Evolutionary conservation across 2,113 vertebrate species (phyloP).

Genomic region (Seriola quinqueradiata): DNA sequence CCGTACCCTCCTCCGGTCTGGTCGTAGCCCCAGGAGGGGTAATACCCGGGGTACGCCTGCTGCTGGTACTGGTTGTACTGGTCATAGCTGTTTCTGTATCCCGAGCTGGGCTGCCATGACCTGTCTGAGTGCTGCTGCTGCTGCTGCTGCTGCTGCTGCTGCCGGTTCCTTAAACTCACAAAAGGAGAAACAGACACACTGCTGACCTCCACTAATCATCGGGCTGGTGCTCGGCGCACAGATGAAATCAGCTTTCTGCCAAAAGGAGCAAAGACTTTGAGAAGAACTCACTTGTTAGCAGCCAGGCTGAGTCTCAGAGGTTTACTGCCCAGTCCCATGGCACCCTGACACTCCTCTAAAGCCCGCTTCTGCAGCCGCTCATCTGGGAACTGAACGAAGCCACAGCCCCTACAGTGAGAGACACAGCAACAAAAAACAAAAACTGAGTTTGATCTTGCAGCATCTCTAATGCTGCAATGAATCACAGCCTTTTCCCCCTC

Average conservation of each 20-base stretch:
- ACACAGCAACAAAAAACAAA: not conserved
- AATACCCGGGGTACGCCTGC: slow-evolving; percentile 90
- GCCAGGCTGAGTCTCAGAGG: slow-evolving; percentile 93
- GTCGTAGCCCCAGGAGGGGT: slow-evolving; percentile 92
- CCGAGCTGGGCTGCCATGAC: slow-evolving; percentile 87
- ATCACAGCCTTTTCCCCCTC: too few relatives aligned
- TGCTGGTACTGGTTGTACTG: slow-evolving; percentile 90
- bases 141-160: slow-evolving; percentile 50
- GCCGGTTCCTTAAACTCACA: slow-evolving; percentile 73
- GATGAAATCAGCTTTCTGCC: not conserved
- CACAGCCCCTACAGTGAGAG: slow-evolving; percentile 88
- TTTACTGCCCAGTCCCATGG: slow-evolving; percentile 90
- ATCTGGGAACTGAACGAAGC: slow-evolving; percentile 96
- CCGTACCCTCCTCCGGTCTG: slow-evolving; percentile 89
- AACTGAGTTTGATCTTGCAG: too few relatives aligned
- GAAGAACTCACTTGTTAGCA: slow-evolving; percentile 90
- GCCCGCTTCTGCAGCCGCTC: slow-evolving; percentile 93
- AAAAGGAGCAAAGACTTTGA: fast-evolving
- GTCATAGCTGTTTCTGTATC: slow-evolving; percentile 85
- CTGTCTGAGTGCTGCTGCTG: slow-evolving; percentile 61
- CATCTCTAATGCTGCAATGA: too few relatives aligned
- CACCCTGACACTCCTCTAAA: slow-evolving; percentile 91
- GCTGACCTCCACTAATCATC: not conserved
- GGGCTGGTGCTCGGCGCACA: not conserved
- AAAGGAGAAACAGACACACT: not conserved